phyloP scores from a whole-genome alignment of 2,797 vertebrate species.

The Sitta carolinensis region DNA sequence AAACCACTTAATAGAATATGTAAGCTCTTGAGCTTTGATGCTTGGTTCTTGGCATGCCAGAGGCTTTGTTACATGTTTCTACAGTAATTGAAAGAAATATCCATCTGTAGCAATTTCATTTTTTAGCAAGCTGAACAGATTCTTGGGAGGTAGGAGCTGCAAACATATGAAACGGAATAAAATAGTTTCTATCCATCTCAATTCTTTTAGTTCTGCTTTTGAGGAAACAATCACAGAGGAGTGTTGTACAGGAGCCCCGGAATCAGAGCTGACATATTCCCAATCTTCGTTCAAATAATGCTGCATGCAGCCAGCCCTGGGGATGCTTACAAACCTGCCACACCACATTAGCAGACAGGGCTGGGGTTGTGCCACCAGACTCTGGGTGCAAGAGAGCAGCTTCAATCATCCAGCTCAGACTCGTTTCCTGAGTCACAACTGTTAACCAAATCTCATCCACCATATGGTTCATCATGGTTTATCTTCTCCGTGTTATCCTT shows the following conservation, averaged over 20 bases:
- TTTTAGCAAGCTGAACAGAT: slow-evolving; percentile 66
- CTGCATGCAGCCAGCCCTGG: neutral
- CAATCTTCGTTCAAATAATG: neutral
- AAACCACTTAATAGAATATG: slow-evolving; percentile 66
- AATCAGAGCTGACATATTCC: neutral
- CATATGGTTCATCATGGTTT: neutral
- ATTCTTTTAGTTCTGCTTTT: slow-evolving; percentile 60
- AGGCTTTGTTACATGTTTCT: slow-evolving; percentile 68
- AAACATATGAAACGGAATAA: slow-evolving; percentile 60
- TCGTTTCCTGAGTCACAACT: neutral
- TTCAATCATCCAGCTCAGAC: neutral
- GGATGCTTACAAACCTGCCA: neutral
- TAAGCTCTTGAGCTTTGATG: slow-evolving; percentile 65
- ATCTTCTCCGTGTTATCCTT: neutral
- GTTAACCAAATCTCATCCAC: neutral
- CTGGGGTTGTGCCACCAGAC: neutral
- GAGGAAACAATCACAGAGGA: slow-evolving; percentile 47
- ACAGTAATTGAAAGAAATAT: slow-evolving; percentile 70
- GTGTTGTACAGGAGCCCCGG: neutral
- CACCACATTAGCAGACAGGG: neutral
- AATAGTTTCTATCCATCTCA: slow-evolving; percentile 38
- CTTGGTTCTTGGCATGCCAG: slow-evolving; percentile 55
- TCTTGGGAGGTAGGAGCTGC: slow-evolving; percentile 59
- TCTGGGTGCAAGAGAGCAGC: neutral
- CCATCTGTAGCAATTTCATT: slow-evolving; percentile 65